Evolutionary conservation across 2,888 invertebrate species (phyloP).

Genomic region (Xestia rhomboidea): DNA sequence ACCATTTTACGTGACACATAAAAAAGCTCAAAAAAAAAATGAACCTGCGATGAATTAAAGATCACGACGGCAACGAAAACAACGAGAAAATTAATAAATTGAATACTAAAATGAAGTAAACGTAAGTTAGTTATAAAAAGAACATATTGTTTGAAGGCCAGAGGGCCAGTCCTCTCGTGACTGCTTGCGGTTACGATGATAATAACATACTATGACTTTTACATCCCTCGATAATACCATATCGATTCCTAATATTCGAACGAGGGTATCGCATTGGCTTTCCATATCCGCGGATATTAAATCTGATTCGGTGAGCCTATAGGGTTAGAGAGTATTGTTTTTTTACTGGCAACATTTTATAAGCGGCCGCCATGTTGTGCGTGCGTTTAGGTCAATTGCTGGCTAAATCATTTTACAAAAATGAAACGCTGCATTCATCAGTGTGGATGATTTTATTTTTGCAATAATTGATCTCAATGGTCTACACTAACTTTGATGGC

Average conservation of each 20-base stretch:
- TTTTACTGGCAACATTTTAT: constrained; percentile 48
- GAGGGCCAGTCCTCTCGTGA: constrained; percentile 44
- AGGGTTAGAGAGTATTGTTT: constrained; percentile 52
- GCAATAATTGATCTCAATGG: constrained; percentile 9
- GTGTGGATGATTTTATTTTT: constrained; percentile 18
- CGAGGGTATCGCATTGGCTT: constrained; percentile 57
- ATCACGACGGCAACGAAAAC: background rate
- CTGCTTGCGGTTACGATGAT: constrained; percentile 70
- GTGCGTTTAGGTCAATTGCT: constrained; percentile 10
- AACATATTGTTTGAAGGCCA: constrained; percentile 29
- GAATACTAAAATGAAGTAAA: background rate
- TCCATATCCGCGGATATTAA: constrained; percentile 62
- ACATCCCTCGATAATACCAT: constrained; percentile 65
- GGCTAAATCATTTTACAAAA: constrained; percentile 26
- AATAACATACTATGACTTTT: constrained; percentile 69
- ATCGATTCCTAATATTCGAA: constrained; percentile 66
- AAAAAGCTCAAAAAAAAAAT: background rate
- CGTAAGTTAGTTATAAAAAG: background rate
- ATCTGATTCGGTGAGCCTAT: constrained; percentile 61
- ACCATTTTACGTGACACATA: background rate
- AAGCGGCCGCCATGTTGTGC: constrained; percentile 29
- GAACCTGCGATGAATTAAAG: background rate
- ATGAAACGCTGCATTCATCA: constrained; percentile 10
- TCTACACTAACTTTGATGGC: constrained; percentile 12
- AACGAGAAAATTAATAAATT: background rate